A percentile compares a stretch with the other conserved stretches of the same genome.
Conservation (phyloP, 2,797 vertebrate species). For the Zalophus californianus region DNA sequence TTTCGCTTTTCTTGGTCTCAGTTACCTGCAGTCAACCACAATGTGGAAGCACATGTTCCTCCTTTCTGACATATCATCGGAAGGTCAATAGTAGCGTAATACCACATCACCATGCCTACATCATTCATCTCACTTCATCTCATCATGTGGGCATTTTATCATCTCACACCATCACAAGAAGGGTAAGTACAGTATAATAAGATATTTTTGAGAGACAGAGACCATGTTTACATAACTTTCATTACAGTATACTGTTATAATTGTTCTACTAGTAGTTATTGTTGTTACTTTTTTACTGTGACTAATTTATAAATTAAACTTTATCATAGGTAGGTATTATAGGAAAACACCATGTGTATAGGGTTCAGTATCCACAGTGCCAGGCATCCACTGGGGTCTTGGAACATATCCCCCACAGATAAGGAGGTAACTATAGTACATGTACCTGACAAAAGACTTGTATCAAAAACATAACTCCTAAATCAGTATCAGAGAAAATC, state of each 20-base stretch:
- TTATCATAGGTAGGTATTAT: background rate
- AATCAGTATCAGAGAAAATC: constrained; percentile 26
- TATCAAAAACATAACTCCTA: background rate
- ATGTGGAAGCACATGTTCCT: background rate
- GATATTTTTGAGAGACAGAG: background rate
- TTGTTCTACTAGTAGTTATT: background rate
- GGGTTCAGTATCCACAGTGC: background rate
- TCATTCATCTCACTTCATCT: background rate
- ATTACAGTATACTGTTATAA: background rate
- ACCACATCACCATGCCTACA: background rate
- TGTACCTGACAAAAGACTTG: background rate
- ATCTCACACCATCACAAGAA: background rate
- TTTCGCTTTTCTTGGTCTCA: background rate
- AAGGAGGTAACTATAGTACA: background rate
- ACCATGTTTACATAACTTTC: background rate
- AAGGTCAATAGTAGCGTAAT: background rate
- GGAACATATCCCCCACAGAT: background rate
- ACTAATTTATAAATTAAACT: background rate
- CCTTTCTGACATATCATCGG: background rate
- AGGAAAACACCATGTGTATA: background rate
- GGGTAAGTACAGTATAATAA: background rate
- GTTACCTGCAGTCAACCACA: background rate
- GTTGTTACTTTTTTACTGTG: background rate
- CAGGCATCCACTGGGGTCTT: background rate
- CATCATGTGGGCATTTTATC: background rate